Conservation (phyloP, 2,797 vertebrate genomes). For the Neolamprologus multifasciatus region DNA sequence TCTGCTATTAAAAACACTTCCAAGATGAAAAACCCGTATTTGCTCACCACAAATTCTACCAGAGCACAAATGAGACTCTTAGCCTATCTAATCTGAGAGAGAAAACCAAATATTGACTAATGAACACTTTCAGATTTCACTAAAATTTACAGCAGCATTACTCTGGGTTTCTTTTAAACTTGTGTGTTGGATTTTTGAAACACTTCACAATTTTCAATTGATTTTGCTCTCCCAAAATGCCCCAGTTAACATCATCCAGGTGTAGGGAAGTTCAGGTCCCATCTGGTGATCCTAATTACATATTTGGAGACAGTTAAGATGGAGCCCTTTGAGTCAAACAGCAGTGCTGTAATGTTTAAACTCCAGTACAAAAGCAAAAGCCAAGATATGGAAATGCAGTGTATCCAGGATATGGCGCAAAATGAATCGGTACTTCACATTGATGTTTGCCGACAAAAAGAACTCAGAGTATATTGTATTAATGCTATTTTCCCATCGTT, state of each 20-base stretch:
- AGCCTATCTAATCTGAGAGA: constrained; percentile 36
- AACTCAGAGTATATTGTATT: not conserved
- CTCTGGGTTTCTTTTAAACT: constrained; percentile 1
- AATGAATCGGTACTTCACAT: constrained; percentile 19
- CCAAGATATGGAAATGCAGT: not conserved
- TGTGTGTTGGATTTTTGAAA: not conserved
- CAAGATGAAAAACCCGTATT: constrained; percentile 44
- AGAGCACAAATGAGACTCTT: constrained; percentile 28
- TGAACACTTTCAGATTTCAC: constrained; percentile 40
- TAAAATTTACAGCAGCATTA: constrained; percentile 47
- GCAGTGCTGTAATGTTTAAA: constrained; percentile 32
- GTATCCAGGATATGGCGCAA: constrained; percentile 10
- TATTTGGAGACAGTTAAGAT: not conserved
- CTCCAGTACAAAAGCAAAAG: constrained; percentile 7
- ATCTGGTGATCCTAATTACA: constrained; percentile 7
- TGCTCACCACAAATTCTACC: constrained; percentile 40
- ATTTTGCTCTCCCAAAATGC: constrained; percentile 5
- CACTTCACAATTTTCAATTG: constrained; percentile 14
- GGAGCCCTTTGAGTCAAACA: constrained; percentile 7
- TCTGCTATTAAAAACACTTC: constrained; percentile 55
- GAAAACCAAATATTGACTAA: constrained; percentile 61
- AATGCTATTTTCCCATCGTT: constrained; percentile 42
- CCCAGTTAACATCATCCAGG: constrained; percentile 6
- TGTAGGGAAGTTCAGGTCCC: constrained; percentile 8
- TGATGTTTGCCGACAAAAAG: constrained; percentile 25